Evolutionary conservation across 2,797 vertebrate genomes (phyloP), one percentile per base, ranked within the genome.

Genomic region (Anguilla marmorata): DNA sequence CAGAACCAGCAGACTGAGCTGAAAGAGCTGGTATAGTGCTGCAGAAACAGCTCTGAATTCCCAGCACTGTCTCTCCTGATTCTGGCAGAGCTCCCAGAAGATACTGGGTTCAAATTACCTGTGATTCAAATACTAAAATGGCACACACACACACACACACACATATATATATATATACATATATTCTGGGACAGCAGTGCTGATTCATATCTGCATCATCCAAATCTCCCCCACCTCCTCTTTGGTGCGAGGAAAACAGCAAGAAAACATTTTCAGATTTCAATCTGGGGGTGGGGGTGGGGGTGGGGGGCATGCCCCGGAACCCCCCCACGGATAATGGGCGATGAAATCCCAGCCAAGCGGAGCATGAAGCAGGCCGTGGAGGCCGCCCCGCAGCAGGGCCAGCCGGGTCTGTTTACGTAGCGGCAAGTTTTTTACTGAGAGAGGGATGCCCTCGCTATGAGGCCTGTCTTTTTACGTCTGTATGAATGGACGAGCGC

Each of bases 321-420:
- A 50, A 24, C 74, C 85, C 83, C n/a, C 85, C 83, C n/a, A 4
- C 84, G 33, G 41, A 88, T 86, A 21, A 86, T 86, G 45, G 50
- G 24, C 9, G 37, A 60, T 8, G 45, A 37, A 79, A 87, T 66
- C 48, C 45, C 27, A 50, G 41, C 50, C 24, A 33, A 85, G 30
- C 2, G 30, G 37, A 85, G 30, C 63, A 56, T 85, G 50, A 74
- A 72, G 48, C 80, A 24, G n/a, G 2, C 16, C 9, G 16, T 50
- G n/a, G 79, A 82, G 19, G 33, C 16, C 12, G 85, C 72, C 48
- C 19, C 0, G 52, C 27, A 6, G 74, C 74, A 56, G 56, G 1
- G 79, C 41, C 50, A 60, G 82, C 72, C 21, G 33, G 83, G 11
- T 48, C 9, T 41, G 72, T 85, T 69, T 19, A 69, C 9, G 74